Evolutionary conservation across 2,113 vertebrate species (phyloP).

Genomic region (Corythoichthys haematopterus): DNA sequence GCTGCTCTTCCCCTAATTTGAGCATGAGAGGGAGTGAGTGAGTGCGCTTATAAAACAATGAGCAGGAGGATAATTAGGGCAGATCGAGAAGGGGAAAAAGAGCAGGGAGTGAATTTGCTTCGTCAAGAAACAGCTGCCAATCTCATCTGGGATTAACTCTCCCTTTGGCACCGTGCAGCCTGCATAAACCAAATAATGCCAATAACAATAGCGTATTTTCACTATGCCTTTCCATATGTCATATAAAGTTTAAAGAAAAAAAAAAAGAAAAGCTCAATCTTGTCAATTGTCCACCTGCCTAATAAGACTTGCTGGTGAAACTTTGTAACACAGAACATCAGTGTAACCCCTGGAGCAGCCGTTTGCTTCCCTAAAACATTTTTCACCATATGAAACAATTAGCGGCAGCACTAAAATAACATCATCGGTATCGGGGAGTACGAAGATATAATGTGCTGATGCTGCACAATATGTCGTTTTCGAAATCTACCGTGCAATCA

Average conservation of each 20-base stretch:
- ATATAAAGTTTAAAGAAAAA: slow-evolving; percentile 17
- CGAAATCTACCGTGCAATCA: too few relatives aligned
- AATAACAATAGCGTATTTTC: slow-evolving; percentile 59
- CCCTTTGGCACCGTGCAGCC: slow-evolving; percentile 54
- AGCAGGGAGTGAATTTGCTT: slow-evolving; percentile 70
- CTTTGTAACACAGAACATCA: slow-evolving; percentile 16
- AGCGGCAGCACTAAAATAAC: too few relatives aligned
- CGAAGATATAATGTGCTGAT: too few relatives aligned
- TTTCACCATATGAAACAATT: too few relatives aligned
- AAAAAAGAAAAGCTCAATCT: slow-evolving; percentile 31
- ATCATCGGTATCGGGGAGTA: too few relatives aligned
- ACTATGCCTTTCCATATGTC: slow-evolving; percentile 39
- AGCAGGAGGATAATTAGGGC: slow-evolving; percentile 72
- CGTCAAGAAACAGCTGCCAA: slow-evolving; percentile 77
- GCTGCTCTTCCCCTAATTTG: slow-evolving; percentile 71
- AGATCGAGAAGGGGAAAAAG: slow-evolving; percentile 54
- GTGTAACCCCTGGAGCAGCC: background rate
- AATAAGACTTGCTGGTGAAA: slow-evolving; percentile 14
- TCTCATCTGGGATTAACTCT: slow-evolving; percentile 75
- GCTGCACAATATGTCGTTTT: too few relatives aligned
- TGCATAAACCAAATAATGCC: slow-evolving; percentile 49
- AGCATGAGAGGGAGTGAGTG: slow-evolving; percentile 69
- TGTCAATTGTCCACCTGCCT: slow-evolving; percentile 16
- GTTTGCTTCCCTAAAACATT: background rate
- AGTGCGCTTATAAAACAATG: slow-evolving; percentile 59